These are phyloP conservation scores for Melieria omissa DNA, from an alignment of 2,888 invertebrate species.

Conservation along the genomic window DNA sequence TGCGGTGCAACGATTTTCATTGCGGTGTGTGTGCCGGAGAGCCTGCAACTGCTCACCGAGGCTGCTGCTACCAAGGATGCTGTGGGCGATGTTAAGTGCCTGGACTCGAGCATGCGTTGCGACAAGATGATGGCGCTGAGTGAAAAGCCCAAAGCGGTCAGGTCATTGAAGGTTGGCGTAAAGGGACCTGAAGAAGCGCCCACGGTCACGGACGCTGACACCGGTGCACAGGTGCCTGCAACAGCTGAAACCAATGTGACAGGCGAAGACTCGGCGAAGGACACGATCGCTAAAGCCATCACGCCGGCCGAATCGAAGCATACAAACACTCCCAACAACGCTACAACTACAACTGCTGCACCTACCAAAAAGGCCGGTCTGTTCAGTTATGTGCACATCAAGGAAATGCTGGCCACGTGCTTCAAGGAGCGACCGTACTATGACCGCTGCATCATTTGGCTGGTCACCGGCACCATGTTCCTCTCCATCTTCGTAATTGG, in stretches of 20 bases:
- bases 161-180: constrained; percentile 5
- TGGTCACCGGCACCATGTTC: constrained; percentile 59
- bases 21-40: constrained; percentile 59
- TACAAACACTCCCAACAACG: background rate
- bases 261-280: constrained; percentile 18
- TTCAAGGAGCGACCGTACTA: constrained; percentile 58
- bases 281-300: constrained; percentile 7
- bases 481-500: constrained; percentile 61
- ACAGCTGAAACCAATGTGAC: constrained; percentile 20
- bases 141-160: constrained; percentile 17
- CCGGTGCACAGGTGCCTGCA: constrained; percentile 27
- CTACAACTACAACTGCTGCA: background rate
- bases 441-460: constrained; percentile 62
- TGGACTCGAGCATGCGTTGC: constrained; percentile 42
- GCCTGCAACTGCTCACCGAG: constrained; percentile 45
- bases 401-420: constrained; percentile 62
- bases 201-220: background rate
- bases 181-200: background rate
- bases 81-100: constrained; percentile 14
- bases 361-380: constrained; percentile 49
- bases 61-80: background rate
- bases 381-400: constrained; percentile 56
- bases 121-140: constrained; percentile 20
- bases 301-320: background rate
- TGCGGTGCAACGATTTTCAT: constrained; percentile 56